These are phyloP conservation scores for Xylophagus ater DNA, from an alignment of 2,888 invertebrate species.

Conservation along the genomic window DNA sequence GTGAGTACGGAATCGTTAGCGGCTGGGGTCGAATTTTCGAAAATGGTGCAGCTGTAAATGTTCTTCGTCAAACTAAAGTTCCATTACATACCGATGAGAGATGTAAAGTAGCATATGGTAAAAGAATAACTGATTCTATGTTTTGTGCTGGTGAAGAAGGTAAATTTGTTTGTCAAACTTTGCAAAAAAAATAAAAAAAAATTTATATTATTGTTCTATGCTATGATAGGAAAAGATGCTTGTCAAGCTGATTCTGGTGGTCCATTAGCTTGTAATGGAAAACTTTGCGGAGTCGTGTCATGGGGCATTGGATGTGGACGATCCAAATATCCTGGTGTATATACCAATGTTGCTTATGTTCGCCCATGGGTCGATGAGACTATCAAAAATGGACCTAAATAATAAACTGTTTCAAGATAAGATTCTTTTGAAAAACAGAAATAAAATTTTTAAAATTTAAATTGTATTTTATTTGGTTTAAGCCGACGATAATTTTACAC, in stretches of 20 bases:
- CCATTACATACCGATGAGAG: slow-evolving; percentile 22
- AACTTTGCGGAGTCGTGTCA: background rate
- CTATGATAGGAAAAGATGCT: slow-evolving; percentile 6
- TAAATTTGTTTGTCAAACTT: slow-evolving; percentile 31
- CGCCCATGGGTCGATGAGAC: slow-evolving; percentile 21
- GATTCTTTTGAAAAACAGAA: no score
- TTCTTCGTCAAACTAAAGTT: slow-evolving; percentile 25
- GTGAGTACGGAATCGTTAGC: slow-evolving; percentile 21
- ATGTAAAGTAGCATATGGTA: slow-evolving; percentile 25
- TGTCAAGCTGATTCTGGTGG: slow-evolving; percentile 9
- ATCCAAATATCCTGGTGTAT: background rate
- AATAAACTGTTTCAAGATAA: no score
- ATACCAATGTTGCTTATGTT: slow-evolving; percentile 20
- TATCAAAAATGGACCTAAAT: no score
- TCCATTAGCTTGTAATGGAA: background rate
- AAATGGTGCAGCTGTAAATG: slow-evolving; percentile 18
- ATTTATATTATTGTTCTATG: no score
- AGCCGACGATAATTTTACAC: no score
- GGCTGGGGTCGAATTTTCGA: slow-evolving; percentile 29
- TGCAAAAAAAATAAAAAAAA: slow-evolving; percentile 33
- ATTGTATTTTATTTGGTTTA: no score
- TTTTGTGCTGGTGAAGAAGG: no score
- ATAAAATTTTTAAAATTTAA: no score
- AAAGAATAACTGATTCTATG: slow-evolving; percentile 24
- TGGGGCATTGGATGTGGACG: slow-evolving; percentile 1